Evolutionary conservation across 2,113 vertebrate species (phyloP).

Genomic region (Carettochelys insculpta): DNA sequence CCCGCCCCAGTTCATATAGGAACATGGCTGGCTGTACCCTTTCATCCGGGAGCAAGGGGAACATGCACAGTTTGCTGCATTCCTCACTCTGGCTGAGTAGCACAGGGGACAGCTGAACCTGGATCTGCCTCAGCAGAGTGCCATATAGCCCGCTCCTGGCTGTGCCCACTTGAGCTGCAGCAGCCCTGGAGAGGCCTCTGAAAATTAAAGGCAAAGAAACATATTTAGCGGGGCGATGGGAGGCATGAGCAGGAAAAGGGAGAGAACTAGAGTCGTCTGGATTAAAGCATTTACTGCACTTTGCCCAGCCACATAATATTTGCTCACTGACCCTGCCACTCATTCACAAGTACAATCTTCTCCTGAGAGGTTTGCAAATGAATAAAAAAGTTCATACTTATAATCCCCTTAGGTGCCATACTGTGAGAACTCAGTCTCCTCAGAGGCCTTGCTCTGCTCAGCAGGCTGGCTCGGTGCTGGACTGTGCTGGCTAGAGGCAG

Average conservation of each 20-base stretch:
- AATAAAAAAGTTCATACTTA: not conserved
- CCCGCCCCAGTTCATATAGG: too few species aligned
- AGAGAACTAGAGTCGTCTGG: not conserved
- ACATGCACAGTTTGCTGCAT: too few species aligned
- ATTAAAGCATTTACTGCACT: not conserved
- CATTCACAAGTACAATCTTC: not conserved
- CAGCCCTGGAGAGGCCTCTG: too few species aligned
- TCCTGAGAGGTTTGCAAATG: not conserved
- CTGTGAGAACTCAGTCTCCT: not conserved
- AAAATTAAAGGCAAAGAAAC: not conserved
- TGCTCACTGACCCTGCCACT: not conserved
- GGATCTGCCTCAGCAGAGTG: too few species aligned
- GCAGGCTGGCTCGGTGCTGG: not conserved
- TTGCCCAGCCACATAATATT: accelerated
- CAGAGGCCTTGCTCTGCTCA: accelerated
- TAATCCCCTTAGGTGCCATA: not conserved
- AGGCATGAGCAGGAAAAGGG: not conserved
- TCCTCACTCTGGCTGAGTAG: too few species aligned
- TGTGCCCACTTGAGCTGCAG: too few species aligned
- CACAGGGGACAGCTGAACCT: too few species aligned
- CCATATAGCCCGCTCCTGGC: too few species aligned
- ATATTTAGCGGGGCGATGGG: not conserved
- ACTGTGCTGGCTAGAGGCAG: not conserved
- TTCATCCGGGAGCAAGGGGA: too few species aligned
- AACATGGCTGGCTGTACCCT: too few species aligned